Conservation (phyloP, 2,888 invertebrate species). For the Archips xylosteana region DNA sequence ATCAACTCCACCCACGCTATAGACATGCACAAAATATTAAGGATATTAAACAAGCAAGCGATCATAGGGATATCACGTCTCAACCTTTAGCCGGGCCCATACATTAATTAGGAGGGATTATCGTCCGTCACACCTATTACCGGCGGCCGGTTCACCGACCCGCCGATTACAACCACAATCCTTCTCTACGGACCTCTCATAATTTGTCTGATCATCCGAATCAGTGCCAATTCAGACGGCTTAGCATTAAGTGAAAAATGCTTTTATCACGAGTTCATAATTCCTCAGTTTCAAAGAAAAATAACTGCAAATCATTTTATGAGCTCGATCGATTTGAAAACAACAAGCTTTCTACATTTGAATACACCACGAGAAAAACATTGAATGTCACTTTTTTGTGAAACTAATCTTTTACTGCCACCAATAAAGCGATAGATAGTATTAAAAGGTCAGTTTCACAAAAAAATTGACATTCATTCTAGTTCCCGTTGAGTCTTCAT, state of each 20-base stretch:
- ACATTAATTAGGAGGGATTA: constrained; percentile 44
- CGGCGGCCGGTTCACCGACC: constrained; percentile 36
- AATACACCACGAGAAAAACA: too few relatives aligned
- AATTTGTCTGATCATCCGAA: constrained; percentile 42
- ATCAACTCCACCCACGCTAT: constrained; percentile 19
- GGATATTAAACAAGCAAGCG: constrained; percentile 37
- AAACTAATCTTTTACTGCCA: too few relatives aligned
- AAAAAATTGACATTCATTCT: too few relatives aligned
- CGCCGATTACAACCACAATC: constrained; percentile 34
- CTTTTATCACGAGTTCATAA: constrained; percentile 10
- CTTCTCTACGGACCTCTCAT: constrained; percentile 37
- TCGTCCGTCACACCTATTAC: constrained; percentile 43
- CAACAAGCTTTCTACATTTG: background rate
- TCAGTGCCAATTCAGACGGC: constrained; percentile 35
- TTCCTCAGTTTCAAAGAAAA: background rate
- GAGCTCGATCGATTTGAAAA: background rate
- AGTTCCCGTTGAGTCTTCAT: too few relatives aligned
- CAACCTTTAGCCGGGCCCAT: constrained; percentile 40
- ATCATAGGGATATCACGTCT: constrained; percentile 41
- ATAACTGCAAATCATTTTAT: background rate
- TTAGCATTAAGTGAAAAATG: constrained; percentile 31
- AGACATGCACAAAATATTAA: constrained; percentile 22
- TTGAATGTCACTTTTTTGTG: too few relatives aligned
- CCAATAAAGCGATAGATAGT: too few relatives aligned
- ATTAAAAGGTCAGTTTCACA: too few relatives aligned